phyloP scores from a whole-genome alignment of 2,113 vertebrate species.

The Lasiurus borealis region DNA sequence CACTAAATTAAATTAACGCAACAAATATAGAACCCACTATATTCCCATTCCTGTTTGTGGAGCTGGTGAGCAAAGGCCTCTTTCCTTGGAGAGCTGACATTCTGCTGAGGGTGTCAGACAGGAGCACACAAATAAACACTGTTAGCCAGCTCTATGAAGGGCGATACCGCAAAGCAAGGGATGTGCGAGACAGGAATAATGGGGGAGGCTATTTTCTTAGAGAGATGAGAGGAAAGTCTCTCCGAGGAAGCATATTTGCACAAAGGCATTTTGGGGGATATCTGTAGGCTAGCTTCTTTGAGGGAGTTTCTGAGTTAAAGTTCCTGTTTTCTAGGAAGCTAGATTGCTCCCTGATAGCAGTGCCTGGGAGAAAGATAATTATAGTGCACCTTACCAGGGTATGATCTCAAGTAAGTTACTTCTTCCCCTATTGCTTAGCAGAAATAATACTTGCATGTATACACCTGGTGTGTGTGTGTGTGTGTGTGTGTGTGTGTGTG shows the following conservation, averaged over 20 bases:
- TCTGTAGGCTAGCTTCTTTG: background rate
- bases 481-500: background rate
- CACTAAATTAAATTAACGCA: background rate
- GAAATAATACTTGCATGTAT: background rate
- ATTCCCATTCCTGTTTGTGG: background rate
- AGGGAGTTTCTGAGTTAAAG: background rate
- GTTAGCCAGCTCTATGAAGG: background rate
- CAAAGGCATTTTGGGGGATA: background rate
- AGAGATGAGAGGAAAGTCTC: background rate
- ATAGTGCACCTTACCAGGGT: background rate
- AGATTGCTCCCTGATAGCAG: background rate
- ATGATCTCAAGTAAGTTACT: background rate
- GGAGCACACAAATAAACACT: background rate
- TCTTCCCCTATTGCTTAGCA: background rate
- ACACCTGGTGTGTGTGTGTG: background rate
- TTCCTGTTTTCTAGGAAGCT: slow-evolving; percentile 16
- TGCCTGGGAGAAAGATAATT: background rate
- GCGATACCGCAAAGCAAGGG: background rate
- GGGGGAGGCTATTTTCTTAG: background rate
- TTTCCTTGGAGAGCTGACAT: background rate
- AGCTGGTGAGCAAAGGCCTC: background rate
- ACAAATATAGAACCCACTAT: background rate
- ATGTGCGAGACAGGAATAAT: background rate
- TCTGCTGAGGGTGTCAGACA: background rate
- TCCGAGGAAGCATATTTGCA: background rate